Conservation (phyloP, 2,797 vertebrate species). For the Aldrovandia affinis region DNA sequence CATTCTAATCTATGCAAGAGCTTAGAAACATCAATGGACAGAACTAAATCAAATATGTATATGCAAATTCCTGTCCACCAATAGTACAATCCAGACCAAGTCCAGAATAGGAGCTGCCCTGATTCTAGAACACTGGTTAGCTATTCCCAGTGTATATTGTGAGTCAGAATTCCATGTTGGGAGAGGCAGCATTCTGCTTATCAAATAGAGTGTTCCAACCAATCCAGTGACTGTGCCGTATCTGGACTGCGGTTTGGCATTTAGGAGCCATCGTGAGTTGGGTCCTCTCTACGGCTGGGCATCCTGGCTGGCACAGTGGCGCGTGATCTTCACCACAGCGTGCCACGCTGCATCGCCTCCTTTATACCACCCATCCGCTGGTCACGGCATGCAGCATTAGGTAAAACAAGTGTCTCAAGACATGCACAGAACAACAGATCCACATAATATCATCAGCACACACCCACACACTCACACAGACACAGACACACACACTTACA, state of each 20-base stretch:
- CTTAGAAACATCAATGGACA: background rate
- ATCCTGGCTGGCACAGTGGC: background rate
- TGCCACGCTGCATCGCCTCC: slow-evolving; percentile 64
- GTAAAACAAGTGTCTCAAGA: slow-evolving; percentile 51
- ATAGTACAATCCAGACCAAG: too few relatives aligned
- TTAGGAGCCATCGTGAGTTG: background rate
- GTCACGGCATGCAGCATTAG: slow-evolving; percentile 71
- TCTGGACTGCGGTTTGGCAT: background rate
- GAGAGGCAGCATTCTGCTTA: background rate
- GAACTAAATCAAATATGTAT: too few relatives aligned
- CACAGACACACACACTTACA: slow-evolving; percentile 73
- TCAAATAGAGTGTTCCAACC: background rate
- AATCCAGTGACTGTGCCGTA: too few relatives aligned
- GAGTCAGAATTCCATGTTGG: slow-evolving; percentile 1
- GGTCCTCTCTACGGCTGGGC: background rate
- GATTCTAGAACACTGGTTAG: too few relatives aligned
- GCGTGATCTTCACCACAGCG: background rate
- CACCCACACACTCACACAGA: slow-evolving; percentile 56
- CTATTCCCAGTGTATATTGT: background rate
- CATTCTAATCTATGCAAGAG: background rate
- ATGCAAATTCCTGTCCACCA: too few relatives aligned
- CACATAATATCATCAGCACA: slow-evolving; percentile 63
- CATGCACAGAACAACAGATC: slow-evolving; percentile 58
- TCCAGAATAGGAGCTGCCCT: too few relatives aligned
- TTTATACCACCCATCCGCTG: slow-evolving; percentile 79